Evolutionary conservation across 2,888 invertebrate species (phyloP).

Genomic region (Acanthacorydalis orientalis): DNA sequence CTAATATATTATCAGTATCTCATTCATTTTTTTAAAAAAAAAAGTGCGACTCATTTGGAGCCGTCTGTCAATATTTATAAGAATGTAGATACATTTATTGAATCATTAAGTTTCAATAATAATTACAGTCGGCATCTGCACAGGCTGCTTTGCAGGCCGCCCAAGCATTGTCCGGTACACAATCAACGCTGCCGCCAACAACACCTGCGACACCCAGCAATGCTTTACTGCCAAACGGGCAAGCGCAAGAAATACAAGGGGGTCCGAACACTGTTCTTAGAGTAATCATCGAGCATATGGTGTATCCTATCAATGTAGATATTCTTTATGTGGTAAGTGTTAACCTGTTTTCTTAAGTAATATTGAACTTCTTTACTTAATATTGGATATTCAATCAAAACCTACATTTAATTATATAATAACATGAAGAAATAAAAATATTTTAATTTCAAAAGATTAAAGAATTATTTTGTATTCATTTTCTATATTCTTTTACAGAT

Average conservation of each 20-base stretch:
- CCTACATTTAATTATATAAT: no score
- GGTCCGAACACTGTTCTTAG: constrained; percentile 92
- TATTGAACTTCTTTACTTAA: not conserved
- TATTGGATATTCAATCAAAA: not conserved
- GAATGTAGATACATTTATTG: not conserved
- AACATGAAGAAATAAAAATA: not conserved
- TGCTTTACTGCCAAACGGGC: constrained; percentile 27
- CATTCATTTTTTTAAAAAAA: no score
- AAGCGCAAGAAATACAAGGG: constrained; percentile 56
- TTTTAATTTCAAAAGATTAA: not conserved
- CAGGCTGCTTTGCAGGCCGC: constrained; percentile 75
- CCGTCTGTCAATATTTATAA: not conserved
- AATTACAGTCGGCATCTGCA: constrained; percentile 60
- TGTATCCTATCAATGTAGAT: constrained; percentile 96
- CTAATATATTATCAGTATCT: no score
- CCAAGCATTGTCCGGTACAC: constrained; percentile 53
- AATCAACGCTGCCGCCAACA: constrained; percentile 43
- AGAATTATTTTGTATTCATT: not conserved
- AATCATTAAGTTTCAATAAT: no score
- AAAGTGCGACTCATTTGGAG: no score
- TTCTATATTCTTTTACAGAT: constrained; percentile 48
- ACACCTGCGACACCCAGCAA: constrained; percentile 32
- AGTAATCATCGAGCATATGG: constrained; percentile 96
- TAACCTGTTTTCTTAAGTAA: not conserved
- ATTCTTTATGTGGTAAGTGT: constrained; percentile 68